Evolutionary conservation across 2,888 invertebrate genomes (phyloP).

Genomic region (Ectobius pallidus): DNA sequence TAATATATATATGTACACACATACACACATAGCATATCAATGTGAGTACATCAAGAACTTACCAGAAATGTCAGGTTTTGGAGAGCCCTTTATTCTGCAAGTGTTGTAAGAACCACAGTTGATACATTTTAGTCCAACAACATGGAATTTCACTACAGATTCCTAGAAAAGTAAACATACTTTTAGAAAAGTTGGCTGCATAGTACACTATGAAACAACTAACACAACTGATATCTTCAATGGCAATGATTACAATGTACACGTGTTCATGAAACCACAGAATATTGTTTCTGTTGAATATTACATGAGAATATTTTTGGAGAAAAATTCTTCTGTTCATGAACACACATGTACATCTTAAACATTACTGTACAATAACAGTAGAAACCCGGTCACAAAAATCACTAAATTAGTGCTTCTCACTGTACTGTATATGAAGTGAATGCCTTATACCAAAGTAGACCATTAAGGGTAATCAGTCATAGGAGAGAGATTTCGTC

Average conservation of each 20-base stretch:
- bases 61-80: slow-evolving; percentile 42
- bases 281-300: no score
- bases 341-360: background rate
- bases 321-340: background rate
- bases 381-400: no score
- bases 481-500: no score
- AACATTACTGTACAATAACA: no score
- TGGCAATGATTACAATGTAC: background rate
- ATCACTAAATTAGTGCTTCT: background rate
- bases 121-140: slow-evolving; percentile 84
- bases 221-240: background rate
- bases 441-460: background rate
- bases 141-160: slow-evolving; percentile 82
- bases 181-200: background rate
- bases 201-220: slow-evolving; percentile 22
- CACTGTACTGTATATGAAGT: background rate
- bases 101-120: slow-evolving; percentile 93
- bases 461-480: no score
- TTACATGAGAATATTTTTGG: no score
- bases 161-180: slow-evolving; percentile 58
- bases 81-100: slow-evolving; percentile 75
- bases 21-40: background rate
- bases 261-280: no score
- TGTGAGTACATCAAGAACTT: background rate
- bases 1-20: background rate